phyloP scores from a whole-genome alignment of 2,888 invertebrate species.

The Allophyes oxyacanthae region DNA sequence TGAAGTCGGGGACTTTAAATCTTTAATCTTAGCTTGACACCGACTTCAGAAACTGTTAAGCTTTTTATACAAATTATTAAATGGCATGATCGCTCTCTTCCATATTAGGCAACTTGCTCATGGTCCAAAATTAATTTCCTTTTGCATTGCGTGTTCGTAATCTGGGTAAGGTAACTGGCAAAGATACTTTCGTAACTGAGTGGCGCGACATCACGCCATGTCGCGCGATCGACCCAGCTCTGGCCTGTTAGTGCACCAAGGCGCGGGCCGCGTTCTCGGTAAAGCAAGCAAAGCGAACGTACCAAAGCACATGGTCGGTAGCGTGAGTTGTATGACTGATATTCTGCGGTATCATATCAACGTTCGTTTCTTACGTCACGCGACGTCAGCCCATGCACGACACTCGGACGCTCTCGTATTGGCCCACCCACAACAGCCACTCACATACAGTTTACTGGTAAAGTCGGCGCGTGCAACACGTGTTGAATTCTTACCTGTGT shows the following conservation, averaged over 20 bases:
- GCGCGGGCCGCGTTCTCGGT: slow-evolving; percentile 24
- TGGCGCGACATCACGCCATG: slow-evolving; percentile 84
- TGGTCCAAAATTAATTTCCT: slow-evolving; percentile 38
- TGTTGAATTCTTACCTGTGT: slow-evolving; percentile 67
- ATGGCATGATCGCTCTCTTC: slow-evolving; percentile 6
- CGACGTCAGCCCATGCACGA: slow-evolving; percentile 67
- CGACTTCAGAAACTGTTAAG: no score
- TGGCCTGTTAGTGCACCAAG: slow-evolving; percentile 22
- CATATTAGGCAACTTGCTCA: slow-evolving; percentile 20
- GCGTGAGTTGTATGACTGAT: slow-evolving; percentile 56
- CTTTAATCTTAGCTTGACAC: no score
- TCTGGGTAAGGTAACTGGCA: slow-evolving; percentile 31
- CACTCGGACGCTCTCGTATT: slow-evolving; percentile 58
- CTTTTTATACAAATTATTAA: no score
- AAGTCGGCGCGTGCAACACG: slow-evolving; percentile 71
- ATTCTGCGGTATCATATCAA: slow-evolving; percentile 55
- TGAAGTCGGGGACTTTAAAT: no score
- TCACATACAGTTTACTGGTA: slow-evolving; percentile 70
- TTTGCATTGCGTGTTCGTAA: slow-evolving; percentile 46
- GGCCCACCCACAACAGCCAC: slow-evolving; percentile 59
- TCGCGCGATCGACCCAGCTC: slow-evolving; percentile 74
- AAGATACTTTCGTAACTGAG: slow-evolving; percentile 77
- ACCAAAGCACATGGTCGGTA: slow-evolving; percentile 58
- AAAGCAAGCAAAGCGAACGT: slow-evolving; percentile 34
- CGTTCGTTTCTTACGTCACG: slow-evolving; percentile 69